Base-by-base conservation (phyloP, 2,113 vertebrate genomes). In the Leptobrachium leishanense region DNA sequence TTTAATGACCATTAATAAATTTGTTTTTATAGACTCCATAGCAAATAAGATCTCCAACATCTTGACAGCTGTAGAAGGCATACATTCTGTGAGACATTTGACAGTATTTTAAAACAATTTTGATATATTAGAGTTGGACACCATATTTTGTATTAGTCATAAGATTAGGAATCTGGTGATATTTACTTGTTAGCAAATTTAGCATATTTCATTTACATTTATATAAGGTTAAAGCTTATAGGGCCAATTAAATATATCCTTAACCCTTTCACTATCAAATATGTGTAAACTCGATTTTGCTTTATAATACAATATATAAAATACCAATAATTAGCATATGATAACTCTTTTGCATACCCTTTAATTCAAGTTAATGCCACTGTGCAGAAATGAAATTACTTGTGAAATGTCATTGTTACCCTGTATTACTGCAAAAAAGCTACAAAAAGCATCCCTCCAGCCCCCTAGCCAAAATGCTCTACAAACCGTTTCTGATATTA, bases 31-130 rank as follows among this genome's bases (percentile, higher is more conserved):
- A 64, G 5, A 2, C 13, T 20, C 5, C 15, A 64, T 31, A 4
- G 62, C 13, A 31, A 64, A 39, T 12, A 31, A 31, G 13, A 6
- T 39, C 62, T 64, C 15, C 6, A 64, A 64, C 31, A 39, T 31
- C n/a, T 64, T 64, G 4, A 64, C 62, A 20, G 62, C 62, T 64
- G 62, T 64, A 64, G 2, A 20, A 31, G 7, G 62, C 62, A 64
- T 64, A 12, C 55, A 59, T 15, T 2, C 3, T 59, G 55, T 59
- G 55, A 59, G 2, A 70, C 43, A 70, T 46, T 50, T 70, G 68
- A 70, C 68, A 70, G 13, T 6, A 50, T 46, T 70, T 31, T 46
- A n/a, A 70, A 70, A 70, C 44, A 50, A 68, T 70, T 46, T 9
- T 69, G 42, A 69, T 44, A 46, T 69, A 69, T n/a, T 46, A 50